These are phyloP conservation scores for Pomatorhinus ruficollis DNA, from an alignment of 2,113 vertebrate genomes.

Conservation along the genomic window DNA sequence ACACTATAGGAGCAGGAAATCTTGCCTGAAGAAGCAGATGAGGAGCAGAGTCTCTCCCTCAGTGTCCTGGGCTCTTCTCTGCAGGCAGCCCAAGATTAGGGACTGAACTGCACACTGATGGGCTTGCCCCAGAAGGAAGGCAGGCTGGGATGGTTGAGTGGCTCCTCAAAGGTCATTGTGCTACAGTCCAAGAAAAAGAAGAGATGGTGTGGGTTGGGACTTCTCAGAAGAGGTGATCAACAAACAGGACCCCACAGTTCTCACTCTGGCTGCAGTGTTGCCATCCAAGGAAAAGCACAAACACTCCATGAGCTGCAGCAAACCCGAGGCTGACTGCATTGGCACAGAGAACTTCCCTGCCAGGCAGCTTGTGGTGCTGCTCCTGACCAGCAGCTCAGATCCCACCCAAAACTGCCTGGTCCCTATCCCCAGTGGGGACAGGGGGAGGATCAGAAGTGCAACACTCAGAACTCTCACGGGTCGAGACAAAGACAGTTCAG, in stretches of 20 bases:
- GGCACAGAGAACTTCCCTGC: neutral
- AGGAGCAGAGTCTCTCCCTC: neutral
- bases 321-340: neutral
- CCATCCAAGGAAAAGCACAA: neutral
- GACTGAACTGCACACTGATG: fast-evolving
- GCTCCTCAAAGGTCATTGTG: neutral
- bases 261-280: neutral
- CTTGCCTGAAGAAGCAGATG: neutral
- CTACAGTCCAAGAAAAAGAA: neutral
- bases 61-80: neutral
- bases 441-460: neutral
- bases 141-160: neutral
- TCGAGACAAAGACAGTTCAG: neutral
- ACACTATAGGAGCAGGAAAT: neutral
- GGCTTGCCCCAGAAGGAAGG: neutral
- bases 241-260: fast-evolving
- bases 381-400: neutral
- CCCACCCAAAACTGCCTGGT: fast-evolving
- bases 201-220: neutral
- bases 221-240: neutral
- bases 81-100: neutral
- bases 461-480: neutral
- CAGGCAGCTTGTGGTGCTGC: neutral
- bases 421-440: neutral
- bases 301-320: neutral